Base-by-base conservation (phyloP, 1,140 invertebrate genomes). In the Drosophila melanica region DNA sequence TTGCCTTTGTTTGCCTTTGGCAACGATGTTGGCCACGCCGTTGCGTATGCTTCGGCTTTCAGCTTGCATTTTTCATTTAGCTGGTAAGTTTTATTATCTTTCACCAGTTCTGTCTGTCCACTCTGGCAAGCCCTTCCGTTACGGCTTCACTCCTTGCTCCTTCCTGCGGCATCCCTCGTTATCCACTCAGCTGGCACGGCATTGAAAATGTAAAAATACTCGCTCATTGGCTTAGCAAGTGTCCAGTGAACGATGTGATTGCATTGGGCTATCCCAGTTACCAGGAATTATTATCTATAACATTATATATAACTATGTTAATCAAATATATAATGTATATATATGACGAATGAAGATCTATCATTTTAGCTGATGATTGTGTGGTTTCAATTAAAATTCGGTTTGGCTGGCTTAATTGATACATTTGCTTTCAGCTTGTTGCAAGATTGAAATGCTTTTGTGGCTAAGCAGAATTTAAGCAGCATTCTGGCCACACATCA, bases 11-110 rank as follows among this genome's bases (percentile, higher is more conserved):
- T 80, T 70, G 81, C 64, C 57, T 60, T 45, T 55, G 20, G 50
- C 41, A 33, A 39, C 53, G 50, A 45, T 73, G 58, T 71, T 77
- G 9, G 9, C 58, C 75, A 62, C 68, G 75, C 60, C 70, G 50
- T 60, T 57, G 55, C 69, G 41, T 57, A 68, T 41, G 76, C 57
- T 72, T 73, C 37, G 47, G 27, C 27, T 0, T 27, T 27, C 27
- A 55, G 73, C 70, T 81, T 77, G 69, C 72, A 70, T 41, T 81
- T 81, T 67, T 82, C 71, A 76, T 73, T 79, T 82, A 60, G 75
- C 66, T 59, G 64, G 35, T 63, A 79, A 66, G 71, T 72, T 84
- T 79, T 62, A 78, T 76, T 79, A 79, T 79, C 75, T 55, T 58
- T 53, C n/a, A 51, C 55, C 35, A 53, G 54, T 42, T 53, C 75